Evolutionary conservation across 2,113 vertebrate species (phyloP).

Genomic region (Odobenus rosmarus): DNA sequence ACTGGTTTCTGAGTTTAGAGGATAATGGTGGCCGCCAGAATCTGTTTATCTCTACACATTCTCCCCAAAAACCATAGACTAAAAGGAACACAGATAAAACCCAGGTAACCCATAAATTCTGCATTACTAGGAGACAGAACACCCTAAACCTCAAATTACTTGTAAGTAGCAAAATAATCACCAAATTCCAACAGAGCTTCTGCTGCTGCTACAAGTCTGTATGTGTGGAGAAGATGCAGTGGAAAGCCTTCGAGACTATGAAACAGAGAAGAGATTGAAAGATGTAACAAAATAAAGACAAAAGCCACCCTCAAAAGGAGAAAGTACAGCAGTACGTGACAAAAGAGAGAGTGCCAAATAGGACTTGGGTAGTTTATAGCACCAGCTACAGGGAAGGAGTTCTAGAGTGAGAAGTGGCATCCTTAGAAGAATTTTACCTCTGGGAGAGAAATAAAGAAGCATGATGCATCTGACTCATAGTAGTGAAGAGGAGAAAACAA

Average conservation of each 20-base stretch:
- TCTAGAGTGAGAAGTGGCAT: not conserved
- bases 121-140: not conserved
- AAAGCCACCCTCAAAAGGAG: not conserved
- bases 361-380: not conserved
- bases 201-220: not conserved
- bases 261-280: not conserved
- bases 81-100: not conserved
- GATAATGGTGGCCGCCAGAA: not conserved
- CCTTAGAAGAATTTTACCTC: not conserved
- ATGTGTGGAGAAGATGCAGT: not conserved
- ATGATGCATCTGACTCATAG: not conserved
- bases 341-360: not conserved
- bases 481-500: not conserved
- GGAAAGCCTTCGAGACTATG: not conserved
- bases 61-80: not conserved
- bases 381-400: not conserved
- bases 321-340: not conserved
- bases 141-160: conserved; percentile 13
- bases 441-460: not conserved
- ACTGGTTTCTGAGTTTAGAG: conserved; percentile 13
- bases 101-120: not conserved
- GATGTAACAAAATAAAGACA: not conserved
- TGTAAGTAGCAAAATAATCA: not conserved
- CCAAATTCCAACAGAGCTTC: not conserved
- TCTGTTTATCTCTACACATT: not conserved